phyloP scores from a whole-genome alignment of 2,797 vertebrate species.

The Australoheros facetus region DNA sequence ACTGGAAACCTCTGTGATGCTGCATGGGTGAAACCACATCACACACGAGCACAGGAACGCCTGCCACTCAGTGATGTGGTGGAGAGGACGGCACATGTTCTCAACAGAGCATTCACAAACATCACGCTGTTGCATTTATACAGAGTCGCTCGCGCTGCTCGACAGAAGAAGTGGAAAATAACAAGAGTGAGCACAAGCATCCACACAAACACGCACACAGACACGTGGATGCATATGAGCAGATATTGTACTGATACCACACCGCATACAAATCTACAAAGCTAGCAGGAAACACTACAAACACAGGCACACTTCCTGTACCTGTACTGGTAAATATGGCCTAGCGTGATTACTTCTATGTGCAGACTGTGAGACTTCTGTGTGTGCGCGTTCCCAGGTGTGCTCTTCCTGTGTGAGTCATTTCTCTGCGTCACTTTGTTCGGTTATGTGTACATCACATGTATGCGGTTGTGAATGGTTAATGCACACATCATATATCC shows the following conservation, averaged over 20 bases:
- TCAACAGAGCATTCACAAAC: slow-evolving; percentile 18
- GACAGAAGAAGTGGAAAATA: slow-evolving; percentile 19
- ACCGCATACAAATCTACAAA: slow-evolving; percentile 46
- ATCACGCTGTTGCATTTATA: not conserved
- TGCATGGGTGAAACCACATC: slow-evolving; percentile 54
- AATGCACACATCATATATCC: not conserved
- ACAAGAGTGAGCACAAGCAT: slow-evolving; percentile 3
- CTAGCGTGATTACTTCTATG: not conserved
- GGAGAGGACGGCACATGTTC: slow-evolving; percentile 15
- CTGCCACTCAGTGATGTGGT: slow-evolving; percentile 33
- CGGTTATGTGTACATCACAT: not conserved
- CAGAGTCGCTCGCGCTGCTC: not conserved
- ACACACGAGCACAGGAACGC: not conserved
- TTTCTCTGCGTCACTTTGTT: slow-evolving; percentile 22
- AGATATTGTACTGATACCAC: slow-evolving; percentile 26
- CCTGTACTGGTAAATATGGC: slow-evolving; percentile 30
- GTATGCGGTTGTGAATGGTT: slow-evolving; percentile 7
- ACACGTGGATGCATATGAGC: not conserved
- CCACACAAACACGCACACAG: not conserved
- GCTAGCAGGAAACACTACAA: slow-evolving; percentile 32
- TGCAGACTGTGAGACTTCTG: not conserved
- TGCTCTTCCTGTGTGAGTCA: not conserved
- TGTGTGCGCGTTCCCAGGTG: not conserved
- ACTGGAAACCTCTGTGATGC: slow-evolving; percentile 65
- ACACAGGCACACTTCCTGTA: slow-evolving; percentile 38